These are phyloP conservation scores for Oncorhynchus mykiss DNA, from an alignment of 2,113 vertebrate species.

Conservation along the genomic window DNA sequence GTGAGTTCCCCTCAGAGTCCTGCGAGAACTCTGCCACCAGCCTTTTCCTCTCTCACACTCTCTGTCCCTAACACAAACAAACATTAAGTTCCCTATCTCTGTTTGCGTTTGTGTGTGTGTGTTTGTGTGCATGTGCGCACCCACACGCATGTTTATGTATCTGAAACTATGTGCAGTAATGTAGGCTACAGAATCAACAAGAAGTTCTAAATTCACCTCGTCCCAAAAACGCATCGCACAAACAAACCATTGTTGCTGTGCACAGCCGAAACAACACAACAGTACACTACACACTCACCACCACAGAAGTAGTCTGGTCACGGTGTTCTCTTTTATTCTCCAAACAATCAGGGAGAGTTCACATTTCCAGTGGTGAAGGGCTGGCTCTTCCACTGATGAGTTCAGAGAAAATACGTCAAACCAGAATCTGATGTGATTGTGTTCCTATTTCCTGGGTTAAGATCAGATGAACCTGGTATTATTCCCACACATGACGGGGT, in stretches of 20 bases:
- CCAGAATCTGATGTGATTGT: slow-evolving; percentile 38
- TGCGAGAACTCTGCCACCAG: slow-evolving; percentile 71
- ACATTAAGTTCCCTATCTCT: background rate
- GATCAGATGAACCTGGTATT: background rate
- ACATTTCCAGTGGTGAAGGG: slow-evolving; percentile 42
- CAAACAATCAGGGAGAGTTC: slow-evolving; percentile 38
- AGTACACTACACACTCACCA: slow-evolving; percentile 3
- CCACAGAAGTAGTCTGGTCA: slow-evolving; percentile 10
- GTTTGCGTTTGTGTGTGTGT: background rate
- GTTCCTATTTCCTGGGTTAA: slow-evolving; percentile 26
- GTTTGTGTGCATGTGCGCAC: background rate
- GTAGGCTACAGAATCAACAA: background rate
- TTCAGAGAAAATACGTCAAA: slow-evolving; percentile 37
- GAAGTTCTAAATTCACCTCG: slow-evolving; percentile 2
- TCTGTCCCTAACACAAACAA: background rate
- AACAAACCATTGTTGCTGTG: background rate
- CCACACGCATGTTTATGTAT: background rate
- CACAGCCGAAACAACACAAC: no score
- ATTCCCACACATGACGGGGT: background rate
- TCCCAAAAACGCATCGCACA: background rate
- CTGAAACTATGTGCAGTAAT: background rate
- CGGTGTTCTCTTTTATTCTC: slow-evolving; percentile 31
- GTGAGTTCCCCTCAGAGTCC: slow-evolving; percentile 62
- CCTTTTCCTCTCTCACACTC: slow-evolving; percentile 42
- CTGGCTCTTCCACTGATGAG: slow-evolving; percentile 36